Percentiles rank a stretch among this genome's conserved stretches.
phyloP scores from a whole-genome alignment of 92 coral and sea anemone genomes.

The Micromussa lordhowensis region DNA sequence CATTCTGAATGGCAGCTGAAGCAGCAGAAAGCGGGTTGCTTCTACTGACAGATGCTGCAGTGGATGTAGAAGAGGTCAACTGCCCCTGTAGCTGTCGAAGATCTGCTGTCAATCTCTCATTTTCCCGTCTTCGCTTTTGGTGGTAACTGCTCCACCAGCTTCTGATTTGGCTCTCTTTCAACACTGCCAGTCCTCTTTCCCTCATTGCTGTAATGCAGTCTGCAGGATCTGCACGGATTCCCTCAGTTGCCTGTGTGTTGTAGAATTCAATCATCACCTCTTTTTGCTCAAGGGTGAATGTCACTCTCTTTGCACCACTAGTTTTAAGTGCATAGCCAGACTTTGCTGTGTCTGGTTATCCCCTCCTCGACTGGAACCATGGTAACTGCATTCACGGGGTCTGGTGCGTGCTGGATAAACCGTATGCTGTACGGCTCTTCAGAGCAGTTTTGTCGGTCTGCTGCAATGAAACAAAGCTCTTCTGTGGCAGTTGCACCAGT shows the following conservation, averaged over 20 bases:
- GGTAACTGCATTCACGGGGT: neutral
- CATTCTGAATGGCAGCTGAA: too few relatives aligned
- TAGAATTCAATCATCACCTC: constrained; percentile 36
- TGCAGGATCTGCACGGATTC: constrained; percentile 11
- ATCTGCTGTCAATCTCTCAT: constrained; percentile 10
- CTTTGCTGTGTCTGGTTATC: too few relatives aligned
- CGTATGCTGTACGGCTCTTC: neutral
- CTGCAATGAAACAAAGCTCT: neutral
- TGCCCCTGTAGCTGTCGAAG: neutral
- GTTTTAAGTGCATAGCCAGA: too few relatives aligned
- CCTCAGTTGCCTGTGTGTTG: constrained; percentile 12
- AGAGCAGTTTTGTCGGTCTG: neutral
- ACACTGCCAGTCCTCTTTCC: neutral
- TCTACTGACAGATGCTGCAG: neutral
- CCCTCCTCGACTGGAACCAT: too few relatives aligned
- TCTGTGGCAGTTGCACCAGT: constrained; percentile 43
- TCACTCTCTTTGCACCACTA: too few relatives aligned
- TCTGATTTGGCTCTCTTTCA: constrained; percentile 14
- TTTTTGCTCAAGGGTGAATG: constrained; percentile 36
- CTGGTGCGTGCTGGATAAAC: constrained; percentile 5
- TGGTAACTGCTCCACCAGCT: constrained; percentile 48
- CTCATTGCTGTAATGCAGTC: constrained; percentile 13
- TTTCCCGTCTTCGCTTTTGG: constrained; percentile 16
- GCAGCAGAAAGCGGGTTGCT: neutral
- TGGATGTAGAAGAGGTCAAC: neutral